A percentile compares a stretch with the other conserved stretches of the same genome.
Conservation (phyloP, 2,888 invertebrate genomes). For the Temnothorax ravouxi region DNA sequence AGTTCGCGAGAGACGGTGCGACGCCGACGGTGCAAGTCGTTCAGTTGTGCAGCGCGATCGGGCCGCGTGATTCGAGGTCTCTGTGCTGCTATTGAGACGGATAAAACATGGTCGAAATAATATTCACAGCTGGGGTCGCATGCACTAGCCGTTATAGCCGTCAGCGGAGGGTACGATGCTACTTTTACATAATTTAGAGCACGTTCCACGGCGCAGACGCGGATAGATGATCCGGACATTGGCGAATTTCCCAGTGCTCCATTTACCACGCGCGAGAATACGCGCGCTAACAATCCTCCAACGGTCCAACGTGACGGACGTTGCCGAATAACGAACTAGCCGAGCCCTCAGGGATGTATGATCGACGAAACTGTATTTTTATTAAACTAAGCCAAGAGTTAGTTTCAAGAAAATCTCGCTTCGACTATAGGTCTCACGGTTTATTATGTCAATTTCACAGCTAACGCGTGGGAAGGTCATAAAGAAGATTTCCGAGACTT, state of each 20-base stretch:
- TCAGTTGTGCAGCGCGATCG: background rate
- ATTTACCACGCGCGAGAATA: slow-evolving; percentile 38
- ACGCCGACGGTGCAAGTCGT: background rate
- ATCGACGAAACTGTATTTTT: background rate
- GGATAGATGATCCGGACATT: slow-evolving; percentile 49
- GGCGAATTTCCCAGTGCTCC: slow-evolving; percentile 57
- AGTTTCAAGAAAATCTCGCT: background rate
- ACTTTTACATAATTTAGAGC: slow-evolving; percentile 57
- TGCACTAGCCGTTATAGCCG: slow-evolving; percentile 17
- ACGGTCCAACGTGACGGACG: background rate
- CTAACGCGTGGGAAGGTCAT: background rate
- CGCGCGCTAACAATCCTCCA: slow-evolving; percentile 12
- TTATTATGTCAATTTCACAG: background rate
- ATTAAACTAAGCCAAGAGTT: background rate
- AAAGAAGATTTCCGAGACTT: background rate
- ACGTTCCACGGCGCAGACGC: slow-evolving; percentile 43
- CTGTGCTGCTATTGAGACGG: too few relatives aligned
- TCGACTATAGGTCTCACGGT: background rate
- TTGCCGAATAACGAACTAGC: background rate
- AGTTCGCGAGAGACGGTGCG: too few relatives aligned
- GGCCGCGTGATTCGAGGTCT: too few relatives aligned
- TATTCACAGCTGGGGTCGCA: background rate
- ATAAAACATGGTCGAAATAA: background rate
- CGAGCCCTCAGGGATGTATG: background rate
- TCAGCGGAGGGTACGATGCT: slow-evolving; percentile 20